These are phyloP conservation scores for Allacma fusca DNA, from an alignment of 2,888 invertebrate genomes.

Conservation along the genomic window DNA sequence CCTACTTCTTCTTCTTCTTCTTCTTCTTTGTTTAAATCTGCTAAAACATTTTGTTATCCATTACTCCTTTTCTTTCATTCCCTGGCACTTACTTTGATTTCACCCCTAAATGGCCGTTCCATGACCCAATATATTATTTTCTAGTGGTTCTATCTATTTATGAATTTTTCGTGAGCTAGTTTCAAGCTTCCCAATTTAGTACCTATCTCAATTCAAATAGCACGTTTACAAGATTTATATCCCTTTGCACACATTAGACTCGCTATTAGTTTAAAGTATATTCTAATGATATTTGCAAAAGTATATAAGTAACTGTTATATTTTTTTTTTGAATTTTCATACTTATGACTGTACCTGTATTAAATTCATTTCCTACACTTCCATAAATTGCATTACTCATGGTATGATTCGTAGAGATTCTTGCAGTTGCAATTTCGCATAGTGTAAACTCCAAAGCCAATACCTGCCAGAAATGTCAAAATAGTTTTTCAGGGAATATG, in stretches of 20 bases:
- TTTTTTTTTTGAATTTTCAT: background rate
- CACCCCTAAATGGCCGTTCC: background rate
- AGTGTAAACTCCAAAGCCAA: background rate
- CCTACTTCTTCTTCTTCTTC: slow-evolving; percentile 6
- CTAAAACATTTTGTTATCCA: slow-evolving; percentile 28
- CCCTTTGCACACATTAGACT: background rate
- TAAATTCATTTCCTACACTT: background rate
- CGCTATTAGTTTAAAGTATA: background rate
- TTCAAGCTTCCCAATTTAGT: background rate
- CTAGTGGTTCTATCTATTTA: background rate
- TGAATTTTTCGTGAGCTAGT: background rate
- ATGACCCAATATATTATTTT: background rate
- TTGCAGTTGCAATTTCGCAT: background rate
- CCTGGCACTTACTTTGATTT: background rate
- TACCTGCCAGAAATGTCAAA: too few species aligned
- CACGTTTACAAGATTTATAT: background rate
- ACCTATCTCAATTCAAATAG: background rate
- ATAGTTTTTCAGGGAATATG: too few species aligned
- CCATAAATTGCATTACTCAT: background rate
- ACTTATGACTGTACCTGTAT: background rate
- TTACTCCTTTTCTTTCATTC: slow-evolving; percentile 27
- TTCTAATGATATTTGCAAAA: background rate
- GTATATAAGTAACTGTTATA: background rate
- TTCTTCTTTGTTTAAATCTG: slow-evolving; percentile 13
- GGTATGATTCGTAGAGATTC: slow-evolving; percentile 16